phyloP scores from a whole-genome alignment of 1,140 invertebrate species.

The Lepidotrigona ventralis region DNA sequence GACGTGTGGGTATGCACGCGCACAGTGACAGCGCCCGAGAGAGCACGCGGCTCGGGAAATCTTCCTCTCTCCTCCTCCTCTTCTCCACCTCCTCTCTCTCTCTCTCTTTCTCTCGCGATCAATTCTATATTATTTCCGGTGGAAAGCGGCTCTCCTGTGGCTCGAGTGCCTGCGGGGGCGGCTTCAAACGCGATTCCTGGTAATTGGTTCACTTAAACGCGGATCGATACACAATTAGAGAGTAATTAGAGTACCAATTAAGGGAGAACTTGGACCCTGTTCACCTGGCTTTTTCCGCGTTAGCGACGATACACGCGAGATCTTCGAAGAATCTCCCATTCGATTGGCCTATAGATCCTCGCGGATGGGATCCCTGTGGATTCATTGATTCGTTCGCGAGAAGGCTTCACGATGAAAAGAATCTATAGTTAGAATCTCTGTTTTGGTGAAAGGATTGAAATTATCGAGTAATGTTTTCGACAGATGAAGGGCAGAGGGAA shows the following conservation, averaged over 20 bases:
- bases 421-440: background rate
- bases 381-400: background rate
- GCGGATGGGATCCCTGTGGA: background rate
- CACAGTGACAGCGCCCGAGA: background rate
- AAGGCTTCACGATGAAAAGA: background rate
- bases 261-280: constrained; percentile 26
- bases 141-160: constrained; percentile 48
- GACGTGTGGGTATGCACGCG: constrained; percentile 14
- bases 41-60: constrained; percentile 32
- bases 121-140: constrained; percentile 63
- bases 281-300: constrained; percentile 42
- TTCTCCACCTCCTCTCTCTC: too few species aligned
- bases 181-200: constrained; percentile 54
- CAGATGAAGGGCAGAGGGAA: background rate
- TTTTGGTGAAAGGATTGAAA: background rate
- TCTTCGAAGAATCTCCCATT: background rate
- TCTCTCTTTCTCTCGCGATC: constrained; percentile 2
- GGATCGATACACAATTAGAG: constrained; percentile 69
- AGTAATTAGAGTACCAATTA: constrained; percentile 69
- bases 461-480: background rate
- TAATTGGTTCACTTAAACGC: constrained; percentile 70
- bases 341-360: background rate
- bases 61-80: constrained; percentile 25
- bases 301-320: constrained; percentile 2
- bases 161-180: constrained; percentile 37